Evolutionary conservation across 2,113 vertebrate species (phyloP).

Genomic region (Sander vitreus): DNA sequence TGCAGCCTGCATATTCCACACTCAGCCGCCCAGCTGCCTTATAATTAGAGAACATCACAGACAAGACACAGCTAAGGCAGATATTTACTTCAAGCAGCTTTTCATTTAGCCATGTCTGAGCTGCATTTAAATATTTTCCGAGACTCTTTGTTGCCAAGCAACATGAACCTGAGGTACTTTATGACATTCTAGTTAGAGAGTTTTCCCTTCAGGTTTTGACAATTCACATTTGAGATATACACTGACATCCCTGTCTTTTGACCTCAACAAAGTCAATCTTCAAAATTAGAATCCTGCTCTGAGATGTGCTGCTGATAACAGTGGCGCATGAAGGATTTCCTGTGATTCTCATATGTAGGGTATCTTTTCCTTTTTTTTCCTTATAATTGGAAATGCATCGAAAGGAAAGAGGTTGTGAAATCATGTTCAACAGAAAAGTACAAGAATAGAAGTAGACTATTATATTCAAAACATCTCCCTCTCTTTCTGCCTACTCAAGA

Average conservation of each 20-base stretch:
- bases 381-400: constrained; percentile 39
- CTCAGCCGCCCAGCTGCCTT: constrained; percentile 55
- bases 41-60: constrained; percentile 76
- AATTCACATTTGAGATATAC: constrained; percentile 65
- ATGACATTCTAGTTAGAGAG: constrained; percentile 70
- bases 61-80: constrained; percentile 67
- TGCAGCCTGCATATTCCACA: constrained; percentile 57
- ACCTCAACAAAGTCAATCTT: constrained; percentile 65
- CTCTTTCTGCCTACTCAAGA: neutral
- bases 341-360: constrained; percentile 26
- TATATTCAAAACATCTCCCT: neutral
- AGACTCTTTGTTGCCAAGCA: constrained; percentile 84
- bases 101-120: constrained; percentile 77
- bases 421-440: constrained; percentile 6
- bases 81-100: constrained; percentile 79
- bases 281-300: constrained; percentile 53
- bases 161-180: constrained; percentile 75
- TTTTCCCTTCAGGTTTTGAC: constrained; percentile 69
- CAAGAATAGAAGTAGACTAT: constrained; percentile 24
- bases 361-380: constrained; percentile 6
- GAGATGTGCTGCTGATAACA: constrained; percentile 33
- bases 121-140: constrained; percentile 78
- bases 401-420: constrained; percentile 26
- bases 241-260: constrained; percentile 59
- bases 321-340: constrained; percentile 20